Evolutionary conservation across 2,888 invertebrate genomes (phyloP).

Genomic region (Uloborus plumipes): DNA sequence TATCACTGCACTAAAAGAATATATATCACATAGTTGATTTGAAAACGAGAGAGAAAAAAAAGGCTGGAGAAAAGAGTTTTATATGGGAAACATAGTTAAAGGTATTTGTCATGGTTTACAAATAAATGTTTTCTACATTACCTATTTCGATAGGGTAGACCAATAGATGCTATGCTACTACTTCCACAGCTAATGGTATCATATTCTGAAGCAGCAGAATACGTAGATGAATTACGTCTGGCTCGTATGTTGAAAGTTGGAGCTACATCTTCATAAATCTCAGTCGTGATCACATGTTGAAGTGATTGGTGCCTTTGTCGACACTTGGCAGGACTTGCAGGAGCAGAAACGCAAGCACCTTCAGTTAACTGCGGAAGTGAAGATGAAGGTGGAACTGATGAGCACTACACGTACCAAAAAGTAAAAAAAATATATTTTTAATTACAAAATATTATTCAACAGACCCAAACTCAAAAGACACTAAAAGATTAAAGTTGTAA

Average conservation of each 20-base stretch:
- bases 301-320: slow-evolving; percentile 66
- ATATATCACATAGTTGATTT: too few species aligned
- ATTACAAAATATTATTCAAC: not conserved
- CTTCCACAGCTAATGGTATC: slow-evolving; percentile 68
- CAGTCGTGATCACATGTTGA: slow-evolving; percentile 36
- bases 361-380: slow-evolving; percentile 45
- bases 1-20: too few species aligned
- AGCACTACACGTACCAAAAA: slow-evolving; percentile 12
- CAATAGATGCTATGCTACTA: slow-evolving; percentile 46
- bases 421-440: not conserved
- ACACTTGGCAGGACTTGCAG: slow-evolving; percentile 61
- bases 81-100: too few species aligned
- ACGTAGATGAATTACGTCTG: slow-evolving; percentile 38
- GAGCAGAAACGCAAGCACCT: slow-evolving; percentile 38
- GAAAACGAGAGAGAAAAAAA: too few species aligned
- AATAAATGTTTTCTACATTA: not conserved
- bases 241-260: slow-evolving; percentile 11
- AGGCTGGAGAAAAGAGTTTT: too few species aligned
- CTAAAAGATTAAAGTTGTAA: not conserved
- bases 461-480: not conserved
- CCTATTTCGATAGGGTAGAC: slow-evolving; percentile 61
- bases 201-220: slow-evolving; percentile 68
- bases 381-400: slow-evolving; percentile 53
- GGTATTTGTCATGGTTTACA: not conserved
- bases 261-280: slow-evolving; percentile 41